Evolutionary conservation across 2,113 vertebrate genomes (phyloP).

Genomic region (Poeciliopsis turrubarensis): DNA sequence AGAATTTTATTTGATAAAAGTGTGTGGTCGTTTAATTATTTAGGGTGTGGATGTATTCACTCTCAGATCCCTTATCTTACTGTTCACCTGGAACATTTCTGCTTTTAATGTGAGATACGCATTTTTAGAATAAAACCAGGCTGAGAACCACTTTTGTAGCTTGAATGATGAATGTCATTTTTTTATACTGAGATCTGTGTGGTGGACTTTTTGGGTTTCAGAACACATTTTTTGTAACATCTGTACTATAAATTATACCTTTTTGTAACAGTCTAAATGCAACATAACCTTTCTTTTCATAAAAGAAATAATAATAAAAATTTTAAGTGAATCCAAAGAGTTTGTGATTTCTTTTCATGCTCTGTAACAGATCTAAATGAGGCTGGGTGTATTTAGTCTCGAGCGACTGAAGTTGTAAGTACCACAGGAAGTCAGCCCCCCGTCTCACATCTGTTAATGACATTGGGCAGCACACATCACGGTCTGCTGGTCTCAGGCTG

Average conservation of each 20-base stretch:
- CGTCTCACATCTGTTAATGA: slow-evolving; percentile 75
- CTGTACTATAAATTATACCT: slow-evolving; percentile 71
- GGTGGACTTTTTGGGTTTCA: slow-evolving; percentile 47
- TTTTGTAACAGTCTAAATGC: slow-evolving; percentile 48
- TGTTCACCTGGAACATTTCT: slow-evolving; percentile 19
- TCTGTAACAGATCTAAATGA: slow-evolving; percentile 5
- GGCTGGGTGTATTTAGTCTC: slow-evolving; percentile 4
- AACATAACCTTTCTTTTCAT: slow-evolving; percentile 57
- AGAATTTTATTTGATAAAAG: slow-evolving; percentile 12
- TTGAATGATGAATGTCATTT: slow-evolving; percentile 19
- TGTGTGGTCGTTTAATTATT: slow-evolving; percentile 9
- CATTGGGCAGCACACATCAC: slow-evolving; percentile 69
- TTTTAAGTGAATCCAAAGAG: slow-evolving; percentile 20
- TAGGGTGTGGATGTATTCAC: slow-evolving; percentile 6
- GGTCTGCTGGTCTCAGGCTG: slow-evolving; percentile 20
- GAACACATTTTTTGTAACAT: slow-evolving; percentile 44
- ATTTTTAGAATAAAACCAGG: slow-evolving; percentile 13
- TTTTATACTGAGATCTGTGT: slow-evolving; percentile 49
- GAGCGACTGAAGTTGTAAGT: slow-evolving; percentile 13
- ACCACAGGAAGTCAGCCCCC: slow-evolving; percentile 63
- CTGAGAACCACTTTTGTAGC: background rate
- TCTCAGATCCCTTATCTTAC: slow-evolving; percentile 2
- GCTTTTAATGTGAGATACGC: slow-evolving; percentile 19
- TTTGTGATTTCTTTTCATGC: slow-evolving; percentile 34
- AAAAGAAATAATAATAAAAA: slow-evolving; percentile 64